Conservation (phyloP, 2,888 invertebrate genomes). For the Lepidochitona cinerea region DNA sequence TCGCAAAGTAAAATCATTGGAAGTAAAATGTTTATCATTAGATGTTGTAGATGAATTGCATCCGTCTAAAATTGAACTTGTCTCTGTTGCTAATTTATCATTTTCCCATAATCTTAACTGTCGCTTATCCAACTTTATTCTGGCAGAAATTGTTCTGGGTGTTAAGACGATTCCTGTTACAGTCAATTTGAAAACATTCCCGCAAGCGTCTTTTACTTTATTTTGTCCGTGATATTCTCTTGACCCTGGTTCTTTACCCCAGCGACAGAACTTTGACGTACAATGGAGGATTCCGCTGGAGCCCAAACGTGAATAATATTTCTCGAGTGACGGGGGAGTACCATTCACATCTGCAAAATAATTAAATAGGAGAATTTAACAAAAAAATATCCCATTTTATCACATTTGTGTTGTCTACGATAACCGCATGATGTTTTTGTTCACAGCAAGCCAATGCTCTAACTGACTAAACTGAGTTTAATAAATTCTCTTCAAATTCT, state of each 20-base stretch:
- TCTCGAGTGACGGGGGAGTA: no score
- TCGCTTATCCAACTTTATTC: constrained; percentile 57
- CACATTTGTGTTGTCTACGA: constrained; percentile 71
- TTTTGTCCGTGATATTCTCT: constrained; percentile 43
- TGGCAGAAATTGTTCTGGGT: constrained; percentile 61
- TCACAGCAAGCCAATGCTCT: constrained; percentile 52
- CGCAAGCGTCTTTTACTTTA: constrained; percentile 46
- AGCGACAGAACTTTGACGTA: constrained; percentile 60
- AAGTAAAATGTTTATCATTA: no score
- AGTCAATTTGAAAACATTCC: constrained; percentile 44
- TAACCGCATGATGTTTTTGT: constrained; percentile 44
- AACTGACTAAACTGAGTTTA: no score
- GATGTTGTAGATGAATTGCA: not conserved
- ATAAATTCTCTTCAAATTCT: no score
- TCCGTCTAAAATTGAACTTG: not conserved
- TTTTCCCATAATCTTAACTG: constrained; percentile 58
- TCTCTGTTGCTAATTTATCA: constrained; percentile 31
- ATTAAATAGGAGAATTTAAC: no score
- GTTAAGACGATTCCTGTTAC: constrained; percentile 64
- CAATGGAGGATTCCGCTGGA: constrained; percentile 48
- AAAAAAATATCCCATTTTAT: constrained; percentile 67
- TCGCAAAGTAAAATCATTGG: no score
- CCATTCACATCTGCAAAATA: no score
- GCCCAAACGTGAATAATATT: not conserved
- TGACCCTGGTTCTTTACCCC: constrained; percentile 39